Evolutionary conservation across 2,888 invertebrate species (phyloP), one percentile per base, ranked within the genome.

Genomic region (Aleiodes leptofemur): DNA sequence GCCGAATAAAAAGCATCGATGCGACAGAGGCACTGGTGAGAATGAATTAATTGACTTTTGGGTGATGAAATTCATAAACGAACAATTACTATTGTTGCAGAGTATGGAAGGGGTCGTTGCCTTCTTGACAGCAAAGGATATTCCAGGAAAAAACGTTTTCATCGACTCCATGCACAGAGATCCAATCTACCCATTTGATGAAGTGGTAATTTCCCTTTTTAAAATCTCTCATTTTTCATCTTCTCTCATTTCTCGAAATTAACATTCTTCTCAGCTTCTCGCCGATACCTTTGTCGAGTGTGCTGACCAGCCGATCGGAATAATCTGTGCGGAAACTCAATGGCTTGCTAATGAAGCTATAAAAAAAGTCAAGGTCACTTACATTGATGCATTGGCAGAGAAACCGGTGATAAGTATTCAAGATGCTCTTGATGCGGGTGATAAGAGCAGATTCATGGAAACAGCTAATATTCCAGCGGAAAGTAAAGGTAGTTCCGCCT

Each of bases 251-350:
- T 29, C 9, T 11, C 11, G 11, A 56, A 0, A 9, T 9, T 31
- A 3, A 31, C 3, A 34, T 73, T 14, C 69, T 74, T 76, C 69
- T 16, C 71, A 88, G 84, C 71, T 89, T 50, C 87, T 89, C 51
- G 87, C 79, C 0, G 87, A 88, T 13, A 77, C 82, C 43, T 82
- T 89, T 31, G 90, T 95, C 0, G 85, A 90, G 11, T 95, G 92
- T 85, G 92, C 94, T 78, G 94, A 95, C 0, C 96, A 97, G 83
- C 93, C 96, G 0, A 84, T 96, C 4, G 97, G 95, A 0, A 84
- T 96, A 1, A 90, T 97, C 6, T 92, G 94, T 0, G 96, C 96
- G 0, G 91, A 90, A 9, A 91, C 91, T 1, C 91, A 92, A 34
- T 90, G 90, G 0, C 81, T 92, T 29, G 95, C 95, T 0, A 91